Percentiles rank a stretch among this genome's conserved stretches.
These are phyloP conservation scores for Tyrophagus putrescentiae DNA, from an alignment of 1,140 invertebrate genomes.

Conservation along the genomic window DNA sequence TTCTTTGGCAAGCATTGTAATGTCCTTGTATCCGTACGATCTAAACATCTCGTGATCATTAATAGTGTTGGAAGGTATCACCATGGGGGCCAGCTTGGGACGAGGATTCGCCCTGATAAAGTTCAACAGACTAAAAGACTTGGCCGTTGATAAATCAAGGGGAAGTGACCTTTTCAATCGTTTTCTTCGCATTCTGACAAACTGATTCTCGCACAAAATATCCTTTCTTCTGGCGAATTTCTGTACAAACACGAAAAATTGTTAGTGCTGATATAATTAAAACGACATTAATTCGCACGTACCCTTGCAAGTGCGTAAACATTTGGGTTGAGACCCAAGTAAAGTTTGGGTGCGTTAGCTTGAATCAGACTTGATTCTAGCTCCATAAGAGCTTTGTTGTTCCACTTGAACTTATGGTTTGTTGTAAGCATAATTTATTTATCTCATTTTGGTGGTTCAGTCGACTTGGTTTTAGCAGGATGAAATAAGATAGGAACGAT, in stretches of 20 bases:
- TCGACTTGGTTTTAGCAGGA: conserved; percentile 68
- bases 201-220: conserved; percentile 7
- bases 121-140: no score
- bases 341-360: conserved; percentile 64
- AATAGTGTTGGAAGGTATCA: no score
- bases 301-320: conserved; percentile 53
- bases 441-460: conserved; percentile 62
- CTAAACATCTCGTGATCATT: no score
- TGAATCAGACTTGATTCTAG: conserved; percentile 58
- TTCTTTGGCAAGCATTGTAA: no score
- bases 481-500: conserved; percentile 43
- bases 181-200: conserved; percentile 18
- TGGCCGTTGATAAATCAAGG: no score
- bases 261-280: conserved; percentile 55
- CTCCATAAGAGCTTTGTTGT: conserved; percentile 55
- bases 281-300: conserved; percentile 53
- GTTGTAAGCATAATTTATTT: conserved; percentile 42
- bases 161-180: conserved; percentile 1
- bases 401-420: conserved; percentile 48
- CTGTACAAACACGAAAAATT: conserved; percentile 33
- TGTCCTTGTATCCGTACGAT: no score
- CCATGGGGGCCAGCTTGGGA: no score
- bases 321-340: conserved; percentile 65
- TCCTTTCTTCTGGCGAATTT: neutral
- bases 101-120: no score